Conservation (phyloP, 2,113 vertebrate genomes). For the Trematomus loennbergii region DNA sequence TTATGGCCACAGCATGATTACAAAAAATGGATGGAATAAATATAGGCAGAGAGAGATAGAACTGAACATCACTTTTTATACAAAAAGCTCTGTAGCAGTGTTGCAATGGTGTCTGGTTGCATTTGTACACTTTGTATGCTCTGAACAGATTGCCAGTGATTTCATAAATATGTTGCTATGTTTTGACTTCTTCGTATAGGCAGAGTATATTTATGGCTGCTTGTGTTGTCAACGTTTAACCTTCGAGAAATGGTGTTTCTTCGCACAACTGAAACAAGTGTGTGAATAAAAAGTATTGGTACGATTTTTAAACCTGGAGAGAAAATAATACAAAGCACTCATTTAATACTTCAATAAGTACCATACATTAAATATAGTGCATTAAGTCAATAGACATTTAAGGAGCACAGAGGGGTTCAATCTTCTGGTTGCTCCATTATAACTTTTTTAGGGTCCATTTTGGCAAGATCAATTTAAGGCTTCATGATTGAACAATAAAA, state of each 20-base stretch:
- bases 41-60: too few species aligned
- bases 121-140: neutral
- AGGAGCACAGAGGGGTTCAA: neutral
- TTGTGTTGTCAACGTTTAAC: too few species aligned
- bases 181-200: too few species aligned
- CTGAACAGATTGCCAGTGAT: neutral
- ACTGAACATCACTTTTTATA: too few species aligned
- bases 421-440: neutral
- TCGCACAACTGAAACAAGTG: too few species aligned
- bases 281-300: too few species aligned
- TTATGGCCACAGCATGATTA: neutral
- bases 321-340: neutral
- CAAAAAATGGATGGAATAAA: neutral
- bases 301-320: too few species aligned
- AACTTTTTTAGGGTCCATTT: neutral
- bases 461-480: neutral
- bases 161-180: too few species aligned
- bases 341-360: neutral
- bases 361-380: neutral
- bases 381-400: neutral
- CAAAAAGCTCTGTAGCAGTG: too few species aligned
- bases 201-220: too few species aligned
- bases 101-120: neutral
- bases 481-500: conserved; percentile 13
- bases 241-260: too few species aligned